Conservation (phyloP, 2,113 vertebrate species). For the Antennarius striatus region DNA sequence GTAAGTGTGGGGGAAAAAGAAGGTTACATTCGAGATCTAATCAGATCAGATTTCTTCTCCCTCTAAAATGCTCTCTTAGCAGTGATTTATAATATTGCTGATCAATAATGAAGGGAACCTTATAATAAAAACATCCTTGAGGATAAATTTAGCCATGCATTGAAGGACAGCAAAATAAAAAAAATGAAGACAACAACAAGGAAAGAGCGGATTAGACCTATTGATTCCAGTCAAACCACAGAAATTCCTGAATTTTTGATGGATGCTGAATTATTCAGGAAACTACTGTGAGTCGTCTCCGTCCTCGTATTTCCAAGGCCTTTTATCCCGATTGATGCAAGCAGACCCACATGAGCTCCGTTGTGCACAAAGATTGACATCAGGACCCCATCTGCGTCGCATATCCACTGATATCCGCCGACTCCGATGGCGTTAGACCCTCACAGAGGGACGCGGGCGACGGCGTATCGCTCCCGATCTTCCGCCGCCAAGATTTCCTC, state of each 20-base stretch:
- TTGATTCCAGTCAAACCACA: slow-evolving; percentile 63
- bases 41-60: too few relatives aligned
- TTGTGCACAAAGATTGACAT: slow-evolving; percentile 35
- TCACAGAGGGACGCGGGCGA: slow-evolving; percentile 39
- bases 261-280: slow-evolving; percentile 63
- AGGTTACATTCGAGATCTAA: too few relatives aligned
- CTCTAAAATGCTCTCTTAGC: too few relatives aligned
- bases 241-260: slow-evolving; percentile 57
- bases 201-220: slow-evolving; percentile 26
- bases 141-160: slow-evolving; percentile 29
- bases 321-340: slow-evolving; percentile 26
- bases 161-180: not conserved
- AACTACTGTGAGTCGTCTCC: slow-evolving; percentile 16
- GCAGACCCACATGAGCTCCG: not conserved
- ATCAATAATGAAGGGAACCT: not conserved
- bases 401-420: slow-evolving; percentile 13
- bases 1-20: slow-evolving; percentile 74
- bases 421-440: slow-evolving; percentile 29
- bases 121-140: slow-evolving; percentile 28
- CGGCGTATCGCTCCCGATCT: slow-evolving; percentile 42
- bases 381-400: slow-evolving; percentile 33
- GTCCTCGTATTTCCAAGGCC: slow-evolving; percentile 29
- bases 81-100: too few relatives aligned
- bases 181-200: not conserved
- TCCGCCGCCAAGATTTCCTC: slow-evolving; percentile 52